Percentiles rank a stretch among this genome's conserved stretches.
Conservation (phyloP, 2,888 invertebrate species). For the Drosophila yooni region DNA sequence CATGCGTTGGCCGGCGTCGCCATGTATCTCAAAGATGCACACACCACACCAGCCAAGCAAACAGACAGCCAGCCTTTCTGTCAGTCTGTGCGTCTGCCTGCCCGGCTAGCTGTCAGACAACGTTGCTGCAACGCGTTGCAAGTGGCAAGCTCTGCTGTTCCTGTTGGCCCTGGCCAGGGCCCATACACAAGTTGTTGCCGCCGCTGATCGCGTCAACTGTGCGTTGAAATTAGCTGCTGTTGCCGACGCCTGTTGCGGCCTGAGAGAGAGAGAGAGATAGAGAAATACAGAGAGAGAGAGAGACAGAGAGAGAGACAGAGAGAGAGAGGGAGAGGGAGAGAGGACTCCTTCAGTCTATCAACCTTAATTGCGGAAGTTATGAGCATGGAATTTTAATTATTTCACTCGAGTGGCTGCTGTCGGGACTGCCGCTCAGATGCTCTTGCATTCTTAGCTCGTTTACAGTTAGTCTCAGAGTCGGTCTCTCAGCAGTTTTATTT, state of each 20-base stretch:
- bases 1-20: conserved; percentile 66
- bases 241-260: conserved; percentile 57
- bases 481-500: conserved; percentile 10
- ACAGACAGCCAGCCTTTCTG: conserved; percentile 27
- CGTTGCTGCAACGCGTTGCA: conserved; percentile 21
- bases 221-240: conserved; percentile 78
- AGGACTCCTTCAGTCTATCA: conserved; percentile 55
- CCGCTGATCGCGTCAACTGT: conserved; percentile 71
- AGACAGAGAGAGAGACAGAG: too few relatives aligned
- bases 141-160: conserved; percentile 48
- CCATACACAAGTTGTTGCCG: conserved; percentile 41
- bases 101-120: conserved; percentile 37
- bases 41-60: conserved; percentile 29
- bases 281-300: too few relatives aligned
- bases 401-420: conserved; percentile 59
- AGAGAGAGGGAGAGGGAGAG: conserved; percentile 2
- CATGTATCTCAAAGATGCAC: conserved; percentile 56
- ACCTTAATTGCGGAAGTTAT: conserved; percentile 82
- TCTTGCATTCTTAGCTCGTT: conserved; percentile 63
- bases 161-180: conserved; percentile 31
- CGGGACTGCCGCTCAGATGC: conserved; percentile 10
- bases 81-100: conserved; percentile 30
- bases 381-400: conserved; percentile 80
- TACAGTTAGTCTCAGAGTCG: conserved; percentile 60
- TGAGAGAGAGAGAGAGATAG: neutral